Evolutionary conservation across 2,113 vertebrate genomes (phyloP).

Genomic region (Megalops atlanticus): DNA sequence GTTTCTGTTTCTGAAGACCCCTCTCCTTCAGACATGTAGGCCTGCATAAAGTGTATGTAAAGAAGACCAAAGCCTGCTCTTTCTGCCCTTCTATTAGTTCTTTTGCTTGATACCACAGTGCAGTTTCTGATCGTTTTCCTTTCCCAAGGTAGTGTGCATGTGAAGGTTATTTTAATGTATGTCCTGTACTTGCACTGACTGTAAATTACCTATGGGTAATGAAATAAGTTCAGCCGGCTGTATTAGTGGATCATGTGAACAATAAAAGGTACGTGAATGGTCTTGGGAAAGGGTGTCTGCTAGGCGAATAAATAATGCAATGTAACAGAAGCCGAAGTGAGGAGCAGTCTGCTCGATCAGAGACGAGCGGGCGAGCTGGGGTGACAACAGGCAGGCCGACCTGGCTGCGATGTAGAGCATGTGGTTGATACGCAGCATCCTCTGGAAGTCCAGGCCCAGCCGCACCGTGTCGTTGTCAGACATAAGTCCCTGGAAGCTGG

Average conservation of each 20-base stretch:
- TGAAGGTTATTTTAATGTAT: too few species aligned
- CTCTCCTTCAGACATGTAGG: neutral
- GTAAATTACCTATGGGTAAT: too few species aligned
- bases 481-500: slow-evolving; percentile 81
- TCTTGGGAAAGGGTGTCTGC: neutral
- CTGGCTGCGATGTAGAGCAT: slow-evolving; percentile 88
- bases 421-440: slow-evolving; percentile 85
- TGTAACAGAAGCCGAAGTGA: neutral
- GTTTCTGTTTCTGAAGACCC: neutral
- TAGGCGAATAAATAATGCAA: neutral
- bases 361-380: neutral
- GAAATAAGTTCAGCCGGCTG: neutral
- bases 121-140: neutral
- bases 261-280: neutral
- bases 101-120: neutral
- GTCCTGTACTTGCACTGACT: too few species aligned
- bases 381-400: slow-evolving; percentile 60
- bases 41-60: neutral
- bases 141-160: too few species aligned
- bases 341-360: neutral
- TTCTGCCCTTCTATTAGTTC: neutral
- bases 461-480: slow-evolving; percentile 79
- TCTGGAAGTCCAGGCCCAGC: slow-evolving; percentile 88
- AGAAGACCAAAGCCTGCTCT: neutral
- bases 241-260: neutral